Percentiles rank a stretch among this genome's conserved stretches.
phyloP scores from a whole-genome alignment of 1,140 invertebrate genomes.

The Bombus waltoni region DNA sequence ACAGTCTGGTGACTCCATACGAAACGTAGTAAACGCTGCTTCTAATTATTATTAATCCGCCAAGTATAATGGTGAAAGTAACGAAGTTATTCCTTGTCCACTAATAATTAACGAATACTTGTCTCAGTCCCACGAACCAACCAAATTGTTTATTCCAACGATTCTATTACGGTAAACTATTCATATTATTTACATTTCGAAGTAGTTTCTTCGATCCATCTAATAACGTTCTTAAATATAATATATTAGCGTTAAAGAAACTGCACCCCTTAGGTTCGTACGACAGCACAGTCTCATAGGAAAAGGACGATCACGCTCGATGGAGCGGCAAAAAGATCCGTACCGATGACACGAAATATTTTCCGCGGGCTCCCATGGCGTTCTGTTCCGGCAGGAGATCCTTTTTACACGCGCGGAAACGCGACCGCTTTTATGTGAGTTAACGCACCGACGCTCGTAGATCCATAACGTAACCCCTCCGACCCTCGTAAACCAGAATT shows the following conservation, averaged over 20 bases:
- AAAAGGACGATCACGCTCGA: constrained; percentile 40
- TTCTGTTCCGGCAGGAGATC: constrained; percentile 22
- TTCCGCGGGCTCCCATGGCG: constrained; percentile 14
- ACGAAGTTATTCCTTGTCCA: neutral
- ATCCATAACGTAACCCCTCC: constrained; percentile 69
- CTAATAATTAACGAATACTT: neutral
- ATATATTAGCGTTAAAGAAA: constrained; percentile 38
- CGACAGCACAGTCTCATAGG: neutral
- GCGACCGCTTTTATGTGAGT: constrained; percentile 54
- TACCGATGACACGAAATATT: constrained; percentile 60
- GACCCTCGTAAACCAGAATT: constrained; percentile 82
- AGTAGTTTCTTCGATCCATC: neutral
- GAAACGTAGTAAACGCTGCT: neutral
- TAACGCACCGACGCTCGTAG: constrained; percentile 56
- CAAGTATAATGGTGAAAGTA: neutral
- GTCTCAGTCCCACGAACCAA: neutral
- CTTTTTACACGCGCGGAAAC: constrained; percentile 23
- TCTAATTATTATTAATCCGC: neutral
- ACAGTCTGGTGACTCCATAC: neutral
- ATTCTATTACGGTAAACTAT: neutral
- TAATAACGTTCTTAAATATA: constrained; percentile 36
- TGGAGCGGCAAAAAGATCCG: constrained; percentile 65
- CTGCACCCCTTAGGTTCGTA: constrained; percentile 32
- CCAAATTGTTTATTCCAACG: neutral
- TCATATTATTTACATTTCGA: neutral